phyloP scores from a whole-genome alignment of 2,797 vertebrate species.

The Fringilla coelebs region DNA sequence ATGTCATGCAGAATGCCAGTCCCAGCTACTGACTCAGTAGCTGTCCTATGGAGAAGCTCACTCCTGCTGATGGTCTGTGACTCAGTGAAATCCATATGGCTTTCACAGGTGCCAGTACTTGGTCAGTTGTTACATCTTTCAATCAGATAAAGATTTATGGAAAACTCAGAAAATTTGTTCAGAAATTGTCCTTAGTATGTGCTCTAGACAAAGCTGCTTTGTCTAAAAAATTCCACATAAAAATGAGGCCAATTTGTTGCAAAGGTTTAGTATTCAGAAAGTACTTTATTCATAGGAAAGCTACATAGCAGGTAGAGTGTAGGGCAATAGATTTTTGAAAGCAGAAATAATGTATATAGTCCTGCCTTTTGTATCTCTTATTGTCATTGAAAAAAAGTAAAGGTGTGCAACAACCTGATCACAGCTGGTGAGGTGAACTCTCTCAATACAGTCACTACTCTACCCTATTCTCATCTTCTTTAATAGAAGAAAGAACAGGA shows the following conservation, averaged over 20 bases:
- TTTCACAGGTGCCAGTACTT: not conserved
- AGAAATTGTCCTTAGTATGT: not conserved
- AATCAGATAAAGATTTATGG: not conserved
- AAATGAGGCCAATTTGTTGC: not conserved
- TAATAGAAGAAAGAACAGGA: not conserved
- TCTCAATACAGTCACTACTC: not conserved
- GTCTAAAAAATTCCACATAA: not conserved
- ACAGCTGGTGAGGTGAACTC: not conserved
- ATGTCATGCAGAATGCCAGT: not conserved
- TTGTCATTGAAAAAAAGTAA: not conserved
- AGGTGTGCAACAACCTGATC: not conserved
- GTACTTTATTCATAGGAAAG: not conserved
- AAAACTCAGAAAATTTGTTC: not conserved
- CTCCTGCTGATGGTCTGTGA: not conserved
- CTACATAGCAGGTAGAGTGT: not conserved
- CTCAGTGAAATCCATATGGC: not conserved
- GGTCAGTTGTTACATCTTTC: not conserved
- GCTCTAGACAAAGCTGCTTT: not conserved
- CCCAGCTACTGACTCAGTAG: not conserved
- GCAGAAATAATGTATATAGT: not conserved
- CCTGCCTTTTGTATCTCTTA: not conserved
- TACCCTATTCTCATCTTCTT: not conserved
- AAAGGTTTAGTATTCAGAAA: not conserved
- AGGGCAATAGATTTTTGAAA: not conserved
- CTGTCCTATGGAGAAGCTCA: not conserved